Conservation (phyloP, 2,113 vertebrate genomes). For the Corydoras maculifer region DNA sequence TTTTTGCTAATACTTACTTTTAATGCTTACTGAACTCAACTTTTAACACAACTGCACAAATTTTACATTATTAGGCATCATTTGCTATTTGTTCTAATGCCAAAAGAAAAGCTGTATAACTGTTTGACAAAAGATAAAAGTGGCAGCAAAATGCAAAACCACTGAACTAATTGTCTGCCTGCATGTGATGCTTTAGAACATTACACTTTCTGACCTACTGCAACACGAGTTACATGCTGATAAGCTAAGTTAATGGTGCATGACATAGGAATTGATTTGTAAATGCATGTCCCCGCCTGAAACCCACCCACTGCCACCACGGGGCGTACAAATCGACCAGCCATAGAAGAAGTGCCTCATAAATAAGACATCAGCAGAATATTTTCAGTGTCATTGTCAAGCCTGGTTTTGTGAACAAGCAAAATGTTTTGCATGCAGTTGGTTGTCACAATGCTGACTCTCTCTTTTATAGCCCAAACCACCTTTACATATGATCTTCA, state of each 20-base stretch:
- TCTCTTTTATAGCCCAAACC: conserved; percentile 30
- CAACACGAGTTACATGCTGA: not conserved
- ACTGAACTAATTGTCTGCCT: too few relatives aligned
- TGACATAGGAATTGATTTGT: conserved; percentile 40
- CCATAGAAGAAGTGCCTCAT: not conserved
- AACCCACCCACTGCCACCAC: not conserved
- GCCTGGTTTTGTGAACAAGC: not conserved
- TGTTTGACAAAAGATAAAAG: too few relatives aligned
- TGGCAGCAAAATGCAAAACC: not conserved
- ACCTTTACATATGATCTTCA: conserved; percentile 56
- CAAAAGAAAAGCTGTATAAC: too few relatives aligned
- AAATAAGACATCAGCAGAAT: conserved; percentile 16
- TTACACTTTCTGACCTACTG: not conserved
- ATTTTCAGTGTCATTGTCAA: not conserved
- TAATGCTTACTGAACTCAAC: too few relatives aligned
- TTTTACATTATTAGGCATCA: too few relatives aligned
- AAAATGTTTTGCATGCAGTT: conserved; percentile 28
- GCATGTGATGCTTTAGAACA: not conserved
- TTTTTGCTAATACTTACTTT: too few relatives aligned
- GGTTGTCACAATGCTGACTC: conserved; percentile 21
- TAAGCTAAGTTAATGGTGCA: conserved; percentile 42
- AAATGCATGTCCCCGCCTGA: conserved; percentile 17
- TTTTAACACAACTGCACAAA: too few relatives aligned
- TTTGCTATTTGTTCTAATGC: too few relatives aligned
- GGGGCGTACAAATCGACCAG: conserved; percentile 7